These are phyloP conservation scores for Graptemys geographica DNA, from an alignment of 2,797 vertebrate species.

Conservation along the genomic window DNA sequence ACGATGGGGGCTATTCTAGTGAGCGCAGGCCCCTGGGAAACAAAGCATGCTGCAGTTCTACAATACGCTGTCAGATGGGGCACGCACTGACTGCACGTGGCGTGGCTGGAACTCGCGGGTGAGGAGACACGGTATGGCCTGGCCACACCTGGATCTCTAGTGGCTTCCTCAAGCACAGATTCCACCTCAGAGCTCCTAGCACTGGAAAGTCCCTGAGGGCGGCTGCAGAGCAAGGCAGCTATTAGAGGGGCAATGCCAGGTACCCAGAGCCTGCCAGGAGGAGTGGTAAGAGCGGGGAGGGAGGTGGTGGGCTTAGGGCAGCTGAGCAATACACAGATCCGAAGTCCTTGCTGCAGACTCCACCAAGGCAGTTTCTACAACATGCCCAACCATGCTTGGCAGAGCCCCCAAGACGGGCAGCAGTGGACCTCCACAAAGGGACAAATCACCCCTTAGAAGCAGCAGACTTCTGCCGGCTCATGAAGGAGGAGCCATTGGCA, in stretches of 20 bases:
- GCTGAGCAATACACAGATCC: not conserved
- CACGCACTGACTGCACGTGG: not conserved
- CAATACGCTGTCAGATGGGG: not conserved
- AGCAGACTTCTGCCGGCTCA: not conserved
- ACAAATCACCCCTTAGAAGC: not conserved
- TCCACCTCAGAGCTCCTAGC: not conserved
- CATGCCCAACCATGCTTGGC: not conserved
- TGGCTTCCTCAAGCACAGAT: not conserved
- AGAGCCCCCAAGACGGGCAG: not conserved
- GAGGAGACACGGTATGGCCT: not conserved
- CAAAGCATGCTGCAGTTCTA: not conserved
- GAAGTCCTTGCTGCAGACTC: not conserved
- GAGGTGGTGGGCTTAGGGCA: not conserved
- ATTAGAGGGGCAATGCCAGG: not conserved
- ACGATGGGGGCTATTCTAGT: not conserved
- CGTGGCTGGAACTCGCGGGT: not conserved
- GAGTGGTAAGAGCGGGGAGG: not conserved
- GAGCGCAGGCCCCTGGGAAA: not conserved
- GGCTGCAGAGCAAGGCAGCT: not conserved
- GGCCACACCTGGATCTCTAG: not conserved
- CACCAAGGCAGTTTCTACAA: not conserved
- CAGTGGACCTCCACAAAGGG: not conserved
- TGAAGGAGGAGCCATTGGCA: not conserved
- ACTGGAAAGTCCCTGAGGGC: not conserved
- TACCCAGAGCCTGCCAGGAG: not conserved